A percentile compares a stretch with the other conserved stretches of the same genome.
These are phyloP conservation scores for Oriolus oriolus DNA, from an alignment of 2,113 vertebrate genomes.

Conservation along the genomic window DNA sequence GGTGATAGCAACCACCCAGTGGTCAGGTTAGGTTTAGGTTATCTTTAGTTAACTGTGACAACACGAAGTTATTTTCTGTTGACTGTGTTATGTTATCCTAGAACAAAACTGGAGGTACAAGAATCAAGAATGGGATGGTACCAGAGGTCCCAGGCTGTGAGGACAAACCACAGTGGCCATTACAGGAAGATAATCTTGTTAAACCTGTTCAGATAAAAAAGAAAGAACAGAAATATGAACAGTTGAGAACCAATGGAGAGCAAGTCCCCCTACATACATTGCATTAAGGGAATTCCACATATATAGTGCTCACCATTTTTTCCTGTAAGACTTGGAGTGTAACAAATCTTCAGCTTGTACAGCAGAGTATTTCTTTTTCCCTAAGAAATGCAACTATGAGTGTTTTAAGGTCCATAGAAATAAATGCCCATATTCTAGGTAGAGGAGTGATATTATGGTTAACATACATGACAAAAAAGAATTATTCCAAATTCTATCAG, in stretches of 20 bases:
- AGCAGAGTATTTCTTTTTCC: neutral
- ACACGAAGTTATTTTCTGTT: neutral
- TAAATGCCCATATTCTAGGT: neutral
- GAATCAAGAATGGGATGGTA: neutral
- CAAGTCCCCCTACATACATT: neutral
- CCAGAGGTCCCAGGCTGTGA: neutral
- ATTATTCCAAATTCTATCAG: neutral
- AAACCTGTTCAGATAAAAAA: neutral
- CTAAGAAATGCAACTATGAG: neutral
- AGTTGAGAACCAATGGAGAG: neutral
- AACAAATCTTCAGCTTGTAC: neutral
- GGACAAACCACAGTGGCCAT: neutral
- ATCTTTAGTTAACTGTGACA: neutral
- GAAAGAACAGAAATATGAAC: neutral
- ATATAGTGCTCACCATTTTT: neutral
- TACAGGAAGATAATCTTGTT: neutral
- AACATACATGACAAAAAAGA: neutral
- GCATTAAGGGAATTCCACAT: neutral
- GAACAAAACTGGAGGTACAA: neutral
- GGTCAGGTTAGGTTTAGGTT: neutral
- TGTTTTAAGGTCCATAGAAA: neutral
- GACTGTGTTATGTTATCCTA: neutral
- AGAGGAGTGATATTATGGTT: neutral
- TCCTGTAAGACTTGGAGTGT: neutral
- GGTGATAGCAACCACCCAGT: neutral